Conservation (phyloP, 2,113 vertebrate genomes). For the Lathamus discolor region DNA sequence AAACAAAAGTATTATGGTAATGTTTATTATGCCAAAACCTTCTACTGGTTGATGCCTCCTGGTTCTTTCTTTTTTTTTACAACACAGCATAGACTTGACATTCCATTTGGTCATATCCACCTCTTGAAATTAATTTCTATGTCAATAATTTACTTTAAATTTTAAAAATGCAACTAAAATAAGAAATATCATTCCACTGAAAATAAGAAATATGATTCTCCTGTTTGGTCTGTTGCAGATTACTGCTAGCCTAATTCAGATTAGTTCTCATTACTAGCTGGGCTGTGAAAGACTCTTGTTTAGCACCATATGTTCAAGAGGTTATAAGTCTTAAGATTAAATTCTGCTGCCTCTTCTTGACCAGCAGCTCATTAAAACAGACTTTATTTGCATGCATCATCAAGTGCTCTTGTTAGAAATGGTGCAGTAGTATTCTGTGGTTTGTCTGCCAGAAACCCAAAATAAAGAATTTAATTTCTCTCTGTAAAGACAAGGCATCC, state of each 20-base stretch:
- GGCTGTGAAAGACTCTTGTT: neutral
- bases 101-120: neutral
- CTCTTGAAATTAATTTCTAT: neutral
- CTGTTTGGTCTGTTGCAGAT: neutral
- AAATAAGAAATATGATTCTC: neutral
- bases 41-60: neutral
- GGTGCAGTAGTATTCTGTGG: neutral
- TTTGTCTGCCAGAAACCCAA: neutral
- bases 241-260: neutral
- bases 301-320: neutral
- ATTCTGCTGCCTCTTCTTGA: neutral
- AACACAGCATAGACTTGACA: neutral
- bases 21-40: neutral
- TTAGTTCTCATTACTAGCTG: neutral
- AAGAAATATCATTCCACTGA: neutral
- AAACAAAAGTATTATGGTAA: neutral
- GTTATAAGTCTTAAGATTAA: neutral
- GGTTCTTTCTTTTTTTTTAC: neutral
- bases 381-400: neutral
- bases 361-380: neutral
- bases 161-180: neutral
- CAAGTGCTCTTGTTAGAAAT: neutral
- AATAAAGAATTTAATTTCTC: neutral
- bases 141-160: neutral
- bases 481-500: neutral